phyloP scores from a whole-genome alignment of 2,888 invertebrate genomes.

The Bembecia ichneumoniformis region DNA sequence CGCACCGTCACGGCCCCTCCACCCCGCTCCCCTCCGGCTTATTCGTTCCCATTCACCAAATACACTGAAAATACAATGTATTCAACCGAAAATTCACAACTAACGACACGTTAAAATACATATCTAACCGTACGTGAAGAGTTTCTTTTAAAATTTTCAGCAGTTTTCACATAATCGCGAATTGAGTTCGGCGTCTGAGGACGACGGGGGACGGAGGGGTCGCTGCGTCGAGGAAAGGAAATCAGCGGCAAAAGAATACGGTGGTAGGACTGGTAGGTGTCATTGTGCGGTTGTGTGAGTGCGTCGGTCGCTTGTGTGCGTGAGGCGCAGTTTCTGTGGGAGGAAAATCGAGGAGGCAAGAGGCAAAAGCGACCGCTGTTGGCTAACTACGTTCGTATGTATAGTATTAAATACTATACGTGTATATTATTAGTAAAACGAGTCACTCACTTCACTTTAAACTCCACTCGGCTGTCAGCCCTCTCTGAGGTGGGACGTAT shows the following conservation, averaged over 20 bases:
- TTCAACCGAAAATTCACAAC: background rate
- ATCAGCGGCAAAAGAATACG: slow-evolving; percentile 42
- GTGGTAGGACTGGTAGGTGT: slow-evolving; percentile 15
- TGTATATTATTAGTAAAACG: background rate
- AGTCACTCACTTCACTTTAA: background rate
- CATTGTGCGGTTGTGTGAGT: slow-evolving; percentile 23
- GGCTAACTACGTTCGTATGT: background rate
- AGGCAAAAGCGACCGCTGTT: background rate
- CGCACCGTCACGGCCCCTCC: slow-evolving; percentile 26
- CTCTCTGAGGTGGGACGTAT: slow-evolving; percentile 19
- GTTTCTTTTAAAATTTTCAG: background rate
- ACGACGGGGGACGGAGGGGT: slow-evolving; percentile 32
- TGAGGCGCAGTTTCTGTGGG: slow-evolving; percentile 39
- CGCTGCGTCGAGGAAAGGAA: slow-evolving; percentile 42
- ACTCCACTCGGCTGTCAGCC: slow-evolving; percentile 40
- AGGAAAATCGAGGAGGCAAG: slow-evolving; percentile 30
- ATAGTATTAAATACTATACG: slow-evolving; percentile 1
- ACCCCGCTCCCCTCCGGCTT: slow-evolving; percentile 30
- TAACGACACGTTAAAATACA: background rate
- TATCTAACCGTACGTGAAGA: background rate
- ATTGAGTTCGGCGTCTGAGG: slow-evolving; percentile 23
- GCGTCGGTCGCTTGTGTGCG: slow-evolving; percentile 27
- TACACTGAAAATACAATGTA: slow-evolving; percentile 52
- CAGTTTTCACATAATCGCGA: slow-evolving; percentile 6
- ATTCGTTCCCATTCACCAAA: slow-evolving; percentile 57